Base-by-base conservation (phyloP, 2,113 vertebrate genomes). In the Solea senegalensis region DNA sequence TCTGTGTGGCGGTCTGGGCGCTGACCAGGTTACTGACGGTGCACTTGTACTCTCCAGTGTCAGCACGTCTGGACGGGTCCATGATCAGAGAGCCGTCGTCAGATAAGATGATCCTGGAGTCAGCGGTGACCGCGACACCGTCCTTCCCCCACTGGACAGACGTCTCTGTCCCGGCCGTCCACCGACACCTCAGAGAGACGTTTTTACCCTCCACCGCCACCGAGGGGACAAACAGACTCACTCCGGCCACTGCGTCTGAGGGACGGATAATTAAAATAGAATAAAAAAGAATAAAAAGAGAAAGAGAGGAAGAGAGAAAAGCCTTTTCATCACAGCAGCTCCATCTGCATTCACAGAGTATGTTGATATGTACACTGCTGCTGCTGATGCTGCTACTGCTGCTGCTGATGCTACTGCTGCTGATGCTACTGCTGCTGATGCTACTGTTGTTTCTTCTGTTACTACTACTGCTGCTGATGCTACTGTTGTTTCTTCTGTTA, bases 1-100 rank as follows among this genome's bases (percentile, higher is more conserved):
- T 87, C 57, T 21, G 14, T 1, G 66, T 87, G 64, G 77, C 74
- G 0, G 85, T 86, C 14, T 75, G 72, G 10, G 77, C 81, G 52
- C 93, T 94, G 86, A 94, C 80, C 0, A 51, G 84, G 81, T 94
- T 94, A 70, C 82, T 88, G 82, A 88, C 92, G 1, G 89, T 93
- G 50, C 94, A 94, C 6, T 74, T 73, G 83, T 94, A 94, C 2
- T 72, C 55, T 8, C 92, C 93, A 0, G 92, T 41, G 43, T 94
- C 93, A 1, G 39, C 44, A 16, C 92, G 88, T 10, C 57, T 77
- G 63, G 75, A 84, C 0, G 92, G 89, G 68, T 83, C 84, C 69
- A 94, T 91, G 69, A 90, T 40, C 74, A 94, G 78, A 52, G 78
- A 87, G 11, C 88, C 92, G 0, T 5, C 92, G 0, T 4, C 83